phyloP scores from a whole-genome alignment of 2,888 invertebrate genomes.

The Ophion slaviceki region DNA sequence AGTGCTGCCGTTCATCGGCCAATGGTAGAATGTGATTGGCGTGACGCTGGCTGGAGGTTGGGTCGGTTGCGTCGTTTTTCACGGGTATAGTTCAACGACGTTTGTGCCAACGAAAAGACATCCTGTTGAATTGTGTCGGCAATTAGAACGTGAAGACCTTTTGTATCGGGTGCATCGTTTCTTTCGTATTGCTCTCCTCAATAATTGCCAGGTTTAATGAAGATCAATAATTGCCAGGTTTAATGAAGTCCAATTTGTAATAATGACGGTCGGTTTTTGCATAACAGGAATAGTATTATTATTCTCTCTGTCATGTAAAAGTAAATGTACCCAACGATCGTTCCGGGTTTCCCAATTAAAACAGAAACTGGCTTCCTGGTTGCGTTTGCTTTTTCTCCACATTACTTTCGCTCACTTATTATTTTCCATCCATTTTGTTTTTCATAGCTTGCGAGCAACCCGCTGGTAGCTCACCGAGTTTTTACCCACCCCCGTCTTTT shows the following conservation, averaged over 20 bases:
- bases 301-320: background rate
- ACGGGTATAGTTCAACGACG: background rate
- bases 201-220: background rate
- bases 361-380: conserved; percentile 1
- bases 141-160: background rate
- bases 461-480: conserved; percentile 35
- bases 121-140: no score
- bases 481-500: conserved; percentile 23
- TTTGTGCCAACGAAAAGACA: background rate
- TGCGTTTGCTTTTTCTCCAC: conserved; percentile 31
- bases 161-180: no score
- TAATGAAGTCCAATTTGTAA: background rate
- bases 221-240: background rate
- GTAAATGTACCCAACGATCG: background rate
- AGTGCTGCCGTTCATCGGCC: no score
- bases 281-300: background rate
- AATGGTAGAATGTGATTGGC: no score
- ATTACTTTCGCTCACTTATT: conserved; percentile 33
- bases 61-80: no score
- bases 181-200: no score
- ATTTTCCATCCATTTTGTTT: conserved; percentile 19
- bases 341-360: conserved; percentile 21
- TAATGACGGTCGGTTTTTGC: background rate
- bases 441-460: conserved; percentile 46
- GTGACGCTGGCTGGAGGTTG: no score